phyloP scores from a whole-genome alignment of 2,888 invertebrate genomes.

The Cataglyphis rosenhaueri region DNA sequence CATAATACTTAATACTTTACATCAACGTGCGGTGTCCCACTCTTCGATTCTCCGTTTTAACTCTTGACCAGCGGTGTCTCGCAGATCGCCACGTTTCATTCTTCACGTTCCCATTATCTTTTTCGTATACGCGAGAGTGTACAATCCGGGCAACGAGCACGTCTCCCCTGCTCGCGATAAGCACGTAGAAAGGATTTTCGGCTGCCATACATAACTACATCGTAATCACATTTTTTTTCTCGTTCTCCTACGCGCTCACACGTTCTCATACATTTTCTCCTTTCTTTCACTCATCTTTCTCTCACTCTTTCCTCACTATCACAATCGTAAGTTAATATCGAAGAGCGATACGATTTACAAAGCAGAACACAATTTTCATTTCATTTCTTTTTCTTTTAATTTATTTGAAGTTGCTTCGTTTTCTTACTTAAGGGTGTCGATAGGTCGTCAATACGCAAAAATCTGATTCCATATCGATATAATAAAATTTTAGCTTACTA shows the following conservation, averaged over 20 bases:
- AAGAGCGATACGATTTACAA: conserved; percentile 79
- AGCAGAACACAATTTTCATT: conserved; percentile 80
- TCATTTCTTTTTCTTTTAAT: conserved; percentile 77
- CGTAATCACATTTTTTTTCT: conserved; percentile 45
- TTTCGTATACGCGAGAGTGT: conserved; percentile 56
- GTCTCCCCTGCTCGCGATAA: conserved; percentile 50
- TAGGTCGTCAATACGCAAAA: conserved; percentile 83
- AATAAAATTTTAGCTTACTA: conserved; percentile 84
- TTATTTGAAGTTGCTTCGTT: conserved; percentile 77
- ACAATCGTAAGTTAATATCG: conserved; percentile 77
- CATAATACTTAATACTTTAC: conserved; percentile 80
- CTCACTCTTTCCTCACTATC: conserved; percentile 66
- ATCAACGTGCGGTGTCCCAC: conserved; percentile 77
- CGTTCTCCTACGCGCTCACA: conserved; percentile 20
- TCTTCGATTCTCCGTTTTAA: conserved; percentile 23
- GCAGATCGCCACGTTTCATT: conserved; percentile 25
- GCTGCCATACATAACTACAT: conserved; percentile 36
- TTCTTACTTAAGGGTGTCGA: conserved; percentile 78
- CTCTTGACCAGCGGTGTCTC: conserved; percentile 33
- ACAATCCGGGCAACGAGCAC: conserved; percentile 51
- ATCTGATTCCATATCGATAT: conserved; percentile 84
- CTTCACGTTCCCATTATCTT: conserved; percentile 31
- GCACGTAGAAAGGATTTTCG: conserved; percentile 52
- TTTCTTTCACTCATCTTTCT: background rate
- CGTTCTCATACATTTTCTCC: conserved; percentile 1